Conservation (phyloP, 1,140 invertebrate species). For the roundworm (Caenorhabditis elegans) region DNA sequence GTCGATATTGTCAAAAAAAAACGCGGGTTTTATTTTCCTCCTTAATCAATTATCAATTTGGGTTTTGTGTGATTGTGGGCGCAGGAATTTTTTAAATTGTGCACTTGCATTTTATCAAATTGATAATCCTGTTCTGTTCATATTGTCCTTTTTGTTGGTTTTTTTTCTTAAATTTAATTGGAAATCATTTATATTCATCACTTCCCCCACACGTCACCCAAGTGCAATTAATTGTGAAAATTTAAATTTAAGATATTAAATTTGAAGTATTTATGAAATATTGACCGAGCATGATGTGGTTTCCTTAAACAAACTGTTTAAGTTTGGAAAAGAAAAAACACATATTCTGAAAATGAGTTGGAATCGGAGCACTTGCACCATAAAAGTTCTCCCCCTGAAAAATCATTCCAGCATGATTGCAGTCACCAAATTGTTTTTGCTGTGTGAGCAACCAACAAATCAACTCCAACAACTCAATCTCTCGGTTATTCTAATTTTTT, state of each 20-base stretch:
- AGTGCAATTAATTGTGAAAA: background rate
- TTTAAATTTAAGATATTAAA: background rate
- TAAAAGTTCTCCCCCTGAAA: background rate
- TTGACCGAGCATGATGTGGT: background rate
- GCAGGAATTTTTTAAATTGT: background rate
- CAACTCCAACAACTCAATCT: background rate
- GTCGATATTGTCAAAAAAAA: conserved; percentile 12
- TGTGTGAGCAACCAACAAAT: conserved; percentile 18
- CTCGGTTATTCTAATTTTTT: background rate
- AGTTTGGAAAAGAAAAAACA: background rate
- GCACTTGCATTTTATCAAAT: background rate
- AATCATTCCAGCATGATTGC: conserved; percentile 4
- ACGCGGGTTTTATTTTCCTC: background rate
- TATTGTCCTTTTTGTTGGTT: background rate
- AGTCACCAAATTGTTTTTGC: conserved; percentile 30
- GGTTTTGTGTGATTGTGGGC: background rate
- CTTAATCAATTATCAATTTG: background rate
- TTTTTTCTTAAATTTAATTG: background rate
- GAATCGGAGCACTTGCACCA: conserved; percentile 3
- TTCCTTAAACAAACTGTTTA: background rate
- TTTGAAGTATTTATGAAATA: background rate
- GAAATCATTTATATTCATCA: background rate
- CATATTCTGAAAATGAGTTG: background rate
- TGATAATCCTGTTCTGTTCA: background rate
- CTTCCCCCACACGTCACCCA: background rate